Evolutionary conservation across 2,888 invertebrate genomes (phyloP).

Genomic region (Caenorhabditis becei): DNA sequence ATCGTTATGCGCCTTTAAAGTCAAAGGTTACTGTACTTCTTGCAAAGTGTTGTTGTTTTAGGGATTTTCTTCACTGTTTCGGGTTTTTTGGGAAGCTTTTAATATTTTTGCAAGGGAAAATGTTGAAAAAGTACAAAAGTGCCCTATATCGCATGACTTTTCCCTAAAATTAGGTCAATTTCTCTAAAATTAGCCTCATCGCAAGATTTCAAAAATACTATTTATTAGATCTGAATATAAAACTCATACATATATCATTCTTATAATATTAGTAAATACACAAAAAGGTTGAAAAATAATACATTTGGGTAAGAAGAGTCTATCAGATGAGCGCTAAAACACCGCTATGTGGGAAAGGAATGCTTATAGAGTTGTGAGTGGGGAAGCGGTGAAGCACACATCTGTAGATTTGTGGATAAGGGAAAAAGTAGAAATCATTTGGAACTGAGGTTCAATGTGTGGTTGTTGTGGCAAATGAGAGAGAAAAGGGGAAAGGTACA

Average conservation of each 20-base stretch:
- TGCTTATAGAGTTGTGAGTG: not conserved
- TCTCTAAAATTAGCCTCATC: too few species aligned
- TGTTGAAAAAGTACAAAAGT: too few species aligned
- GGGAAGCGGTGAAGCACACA: slow-evolving; percentile 53
- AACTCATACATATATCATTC: slow-evolving; percentile 3
- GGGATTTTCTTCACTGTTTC: too few species aligned
- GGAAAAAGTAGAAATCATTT: slow-evolving; percentile 10
- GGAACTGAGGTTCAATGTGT: slow-evolving; percentile 42
- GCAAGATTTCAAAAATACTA: slow-evolving; percentile 29
- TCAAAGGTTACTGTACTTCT: too few species aligned
- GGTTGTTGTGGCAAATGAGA: slow-evolving; percentile 41
- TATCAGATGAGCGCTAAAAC: slow-evolving; percentile 46
- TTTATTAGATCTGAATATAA: slow-evolving; percentile 47
- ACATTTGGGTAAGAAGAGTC: slow-evolving; percentile 55
- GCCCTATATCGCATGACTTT: too few species aligned
- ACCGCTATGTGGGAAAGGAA: slow-evolving; percentile 34
- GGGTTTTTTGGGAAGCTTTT: too few species aligned
- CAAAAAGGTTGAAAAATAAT: slow-evolving; percentile 47
- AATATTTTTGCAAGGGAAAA: too few species aligned
- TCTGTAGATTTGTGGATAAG: slow-evolving; percentile 23
- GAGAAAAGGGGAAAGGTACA: slow-evolving; percentile 9
- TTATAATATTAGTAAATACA: not conserved
- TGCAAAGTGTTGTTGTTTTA: too few species aligned
- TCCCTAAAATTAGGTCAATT: too few species aligned
- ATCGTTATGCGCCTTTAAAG: too few species aligned